These are phyloP conservation scores for Apus apus DNA, from an alignment of 2,113 vertebrate species.

Conservation along the genomic window DNA sequence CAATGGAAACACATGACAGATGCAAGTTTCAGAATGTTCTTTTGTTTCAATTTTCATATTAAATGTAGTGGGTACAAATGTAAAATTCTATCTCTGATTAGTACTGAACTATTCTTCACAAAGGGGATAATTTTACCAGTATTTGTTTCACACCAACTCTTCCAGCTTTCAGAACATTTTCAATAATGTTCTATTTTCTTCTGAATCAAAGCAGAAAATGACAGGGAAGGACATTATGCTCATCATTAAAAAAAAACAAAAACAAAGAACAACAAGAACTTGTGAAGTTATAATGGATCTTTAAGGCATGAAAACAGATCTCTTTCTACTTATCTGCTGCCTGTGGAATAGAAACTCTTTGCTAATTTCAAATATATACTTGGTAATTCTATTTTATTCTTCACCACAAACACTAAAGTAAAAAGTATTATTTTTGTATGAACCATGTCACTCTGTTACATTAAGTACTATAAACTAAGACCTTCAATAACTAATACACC, in stretches of 20 bases:
- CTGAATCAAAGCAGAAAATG: not conserved
- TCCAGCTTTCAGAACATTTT: not conserved
- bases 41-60: not conserved
- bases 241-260: not conserved
- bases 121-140: not conserved
- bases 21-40: not conserved
- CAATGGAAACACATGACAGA: not conserved
- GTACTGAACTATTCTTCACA: not conserved
- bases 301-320: not conserved
- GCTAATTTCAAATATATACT: not conserved
- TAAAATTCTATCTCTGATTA: not conserved
- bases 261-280: not conserved
- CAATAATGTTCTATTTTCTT: not conserved
- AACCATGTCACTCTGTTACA: not conserved
- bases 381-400: not conserved
- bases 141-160: not conserved
- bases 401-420: not conserved
- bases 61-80: not conserved
- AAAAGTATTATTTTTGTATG: not conserved
- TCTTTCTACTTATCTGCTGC: not conserved
- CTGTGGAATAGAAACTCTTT: not conserved
- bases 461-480: not conserved
- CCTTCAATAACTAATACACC: not conserved
- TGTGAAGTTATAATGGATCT: not conserved
- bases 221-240: not conserved